Evolutionary conservation across 2,113 vertebrate species (phyloP).

Genomic region (Ictalurus furcatus): DNA sequence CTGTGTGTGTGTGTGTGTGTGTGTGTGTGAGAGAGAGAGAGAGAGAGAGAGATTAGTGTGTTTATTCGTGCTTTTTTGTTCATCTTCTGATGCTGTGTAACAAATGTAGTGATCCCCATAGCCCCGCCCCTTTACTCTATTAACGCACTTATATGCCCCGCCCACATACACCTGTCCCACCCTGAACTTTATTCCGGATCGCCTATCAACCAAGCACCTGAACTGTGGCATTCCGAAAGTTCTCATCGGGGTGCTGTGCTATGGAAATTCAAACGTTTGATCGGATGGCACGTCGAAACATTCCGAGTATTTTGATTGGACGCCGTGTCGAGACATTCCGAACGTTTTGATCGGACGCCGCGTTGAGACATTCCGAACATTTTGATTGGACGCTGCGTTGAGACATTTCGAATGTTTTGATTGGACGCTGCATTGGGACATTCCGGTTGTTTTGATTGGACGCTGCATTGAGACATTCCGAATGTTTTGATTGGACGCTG

Average conservation of each 20-base stretch:
- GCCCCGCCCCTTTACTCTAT: not conserved
- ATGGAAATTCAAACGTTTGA: not conserved
- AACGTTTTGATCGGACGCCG: no score
- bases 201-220: no score
- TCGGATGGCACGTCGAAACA: no score
- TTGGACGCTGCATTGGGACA: not conserved
- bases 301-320: not conserved
- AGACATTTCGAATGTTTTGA: not conserved
- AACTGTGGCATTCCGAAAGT: not conserved
- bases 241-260: no score
- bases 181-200: not conserved
- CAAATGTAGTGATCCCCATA: not conserved
- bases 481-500: not conserved
- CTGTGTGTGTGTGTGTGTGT: not conserved
- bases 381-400: no score
- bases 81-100: not conserved
- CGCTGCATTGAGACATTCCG: fast-evolving
- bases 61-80: not conserved
- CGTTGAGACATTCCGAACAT: no score
- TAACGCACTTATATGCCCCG: no score
- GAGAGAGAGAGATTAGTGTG: not conserved
- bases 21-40: not conserved
- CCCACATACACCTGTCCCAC: not conserved
- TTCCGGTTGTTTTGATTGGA: not conserved
- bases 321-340: not conserved